A percentile compares a stretch with the other conserved stretches of the same genome.
These are phyloP conservation scores for Odobenus rosmarus DNA, from an alignment of 2,113 vertebrate genomes.

Conservation along the genomic window DNA sequence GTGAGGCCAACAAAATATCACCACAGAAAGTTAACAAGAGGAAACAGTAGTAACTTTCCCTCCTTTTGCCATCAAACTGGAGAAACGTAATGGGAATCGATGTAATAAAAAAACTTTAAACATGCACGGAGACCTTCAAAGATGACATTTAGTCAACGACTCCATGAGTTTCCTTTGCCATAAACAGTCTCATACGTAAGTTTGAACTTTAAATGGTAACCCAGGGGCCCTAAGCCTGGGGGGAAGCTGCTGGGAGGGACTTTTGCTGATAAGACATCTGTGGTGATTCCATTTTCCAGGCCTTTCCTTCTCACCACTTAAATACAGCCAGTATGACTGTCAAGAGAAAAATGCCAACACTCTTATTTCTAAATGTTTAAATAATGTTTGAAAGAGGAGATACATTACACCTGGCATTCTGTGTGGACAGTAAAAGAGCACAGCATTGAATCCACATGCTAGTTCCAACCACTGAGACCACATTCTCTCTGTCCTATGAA, in stretches of 20 bases:
- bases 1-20: background rate
- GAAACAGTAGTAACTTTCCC: background rate
- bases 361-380: conserved; percentile 37
- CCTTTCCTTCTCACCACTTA: background rate
- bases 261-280: background rate
- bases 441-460: background rate
- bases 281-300: background rate
- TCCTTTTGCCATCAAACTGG: background rate
- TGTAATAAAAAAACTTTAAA: background rate
- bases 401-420: background rate
- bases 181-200: background rate
- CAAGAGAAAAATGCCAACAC: conserved; percentile 41
- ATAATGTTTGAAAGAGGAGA: background rate
- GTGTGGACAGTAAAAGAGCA: background rate
- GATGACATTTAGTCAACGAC: background rate
- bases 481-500: background rate
- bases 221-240: background rate
- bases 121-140: background rate
- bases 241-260: background rate
- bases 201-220: background rate
- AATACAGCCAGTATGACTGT: background rate
- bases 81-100: conserved; percentile 31
- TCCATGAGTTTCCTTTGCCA: background rate
- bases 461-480: background rate
- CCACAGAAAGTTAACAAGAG: background rate